Evolutionary conservation across 2,113 vertebrate species (phyloP).

Genomic region (Aphelocoma coerulescens): DNA sequence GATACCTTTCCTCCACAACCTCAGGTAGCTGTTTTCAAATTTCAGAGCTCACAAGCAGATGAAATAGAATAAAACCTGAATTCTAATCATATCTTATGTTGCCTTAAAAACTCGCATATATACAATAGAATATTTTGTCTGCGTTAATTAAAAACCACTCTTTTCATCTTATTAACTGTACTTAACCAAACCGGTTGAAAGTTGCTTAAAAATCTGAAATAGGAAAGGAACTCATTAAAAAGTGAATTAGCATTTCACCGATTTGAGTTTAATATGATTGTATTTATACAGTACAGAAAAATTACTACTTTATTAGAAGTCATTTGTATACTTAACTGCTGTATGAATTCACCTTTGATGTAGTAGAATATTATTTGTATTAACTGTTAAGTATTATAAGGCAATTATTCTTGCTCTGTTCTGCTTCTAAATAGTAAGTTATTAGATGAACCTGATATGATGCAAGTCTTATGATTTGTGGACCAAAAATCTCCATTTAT

Average conservation of each 20-base stretch:
- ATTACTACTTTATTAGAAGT: constrained; percentile 46
- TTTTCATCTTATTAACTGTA: constrained; percentile 40
- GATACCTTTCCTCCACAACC: background rate
- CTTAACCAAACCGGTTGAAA: constrained; percentile 36
- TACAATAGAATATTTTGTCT: constrained; percentile 10
- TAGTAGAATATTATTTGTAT: constrained; percentile 17
- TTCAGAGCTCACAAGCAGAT: background rate
- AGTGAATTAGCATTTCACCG: constrained; percentile 43
- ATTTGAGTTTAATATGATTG: constrained; percentile 50
- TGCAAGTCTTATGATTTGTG: background rate
- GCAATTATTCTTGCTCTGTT: background rate
- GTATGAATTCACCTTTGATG: constrained; percentile 35
- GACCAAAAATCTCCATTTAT: background rate
- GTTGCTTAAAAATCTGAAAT: constrained; percentile 45
- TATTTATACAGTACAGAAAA: constrained; percentile 43
- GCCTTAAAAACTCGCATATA: background rate
- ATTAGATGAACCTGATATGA: background rate
- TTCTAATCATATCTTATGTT: background rate
- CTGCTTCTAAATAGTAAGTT: constrained; percentile 17
- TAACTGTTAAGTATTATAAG: constrained; percentile 2
- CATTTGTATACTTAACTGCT: constrained; percentile 36
- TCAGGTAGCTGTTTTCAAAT: background rate
- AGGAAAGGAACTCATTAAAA: constrained; percentile 48
- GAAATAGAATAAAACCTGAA: background rate
- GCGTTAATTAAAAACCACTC: constrained; percentile 12